Base-by-base conservation (phyloP, 2,113 vertebrate genomes). In the Excalfactoria chinensis region DNA sequence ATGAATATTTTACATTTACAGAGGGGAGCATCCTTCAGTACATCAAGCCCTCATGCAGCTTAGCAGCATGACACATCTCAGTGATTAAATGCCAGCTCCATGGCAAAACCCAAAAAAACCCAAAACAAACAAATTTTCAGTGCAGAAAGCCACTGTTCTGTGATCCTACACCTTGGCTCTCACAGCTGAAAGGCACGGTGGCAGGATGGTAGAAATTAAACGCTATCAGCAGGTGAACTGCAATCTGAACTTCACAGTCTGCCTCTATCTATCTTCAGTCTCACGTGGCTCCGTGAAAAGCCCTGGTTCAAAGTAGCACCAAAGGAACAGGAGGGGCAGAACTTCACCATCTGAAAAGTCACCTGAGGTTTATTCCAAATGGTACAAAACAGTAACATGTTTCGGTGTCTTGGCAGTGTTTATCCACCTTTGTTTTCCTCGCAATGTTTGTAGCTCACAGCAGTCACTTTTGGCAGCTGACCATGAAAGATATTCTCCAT, bases 1-100 rank as follows among this genome's bases (percentile, higher is more conserved):
- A 75, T 55, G 93, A 94, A 80, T 46, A 73, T 59, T 85, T 95
- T 83, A 63, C 48, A n/a, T 95, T 95, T 93, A 78, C 91, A 71
- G 60, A 69, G 64, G 51, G 51, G 68, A 89, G 56, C 84, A 78
- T 67, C 75, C 75, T 64, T 86, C 6, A 3, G 66, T 92, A 75
- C 70, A 88, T 88, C 93, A 85, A 88, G 73, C 80, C 80, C 89
- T 91, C 79, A 34, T 11, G 46, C 84, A 90, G 77, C 41, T 91
- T 89, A 93, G 76, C 88, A 90, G 89, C 90, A 64, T 78, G 91
- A 89, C 85, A 81, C 83, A 55, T 91, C 53, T 23, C 35, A 48
- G 89, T 69, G 93, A 97, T 90, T 93, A 88, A 93, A 91, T 73
- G 64, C 41, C 10, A 13, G 41, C 40, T 95, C 55, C 35, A 44